These are phyloP conservation scores for Centroberyx gerrardi DNA, from an alignment of 2,797 vertebrate genomes.

Conservation along the genomic window DNA sequence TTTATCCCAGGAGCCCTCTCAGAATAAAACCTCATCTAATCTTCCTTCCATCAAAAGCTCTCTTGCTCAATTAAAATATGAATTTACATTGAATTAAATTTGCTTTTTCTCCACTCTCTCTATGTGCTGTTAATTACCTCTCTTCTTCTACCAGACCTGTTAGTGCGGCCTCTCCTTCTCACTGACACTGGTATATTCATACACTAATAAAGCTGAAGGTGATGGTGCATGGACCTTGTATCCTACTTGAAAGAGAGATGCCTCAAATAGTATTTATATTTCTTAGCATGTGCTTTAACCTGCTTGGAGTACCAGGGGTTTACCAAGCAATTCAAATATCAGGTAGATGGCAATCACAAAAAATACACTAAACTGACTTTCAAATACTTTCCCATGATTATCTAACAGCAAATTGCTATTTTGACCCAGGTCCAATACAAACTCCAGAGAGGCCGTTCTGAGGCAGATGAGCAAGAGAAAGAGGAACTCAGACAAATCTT, in stretches of 20 bases:
- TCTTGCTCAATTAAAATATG: slow-evolving; percentile 46
- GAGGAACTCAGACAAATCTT: neutral
- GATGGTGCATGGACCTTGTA: no score
- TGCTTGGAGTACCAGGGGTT: no score
- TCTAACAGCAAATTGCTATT: neutral
- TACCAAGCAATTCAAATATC: slow-evolving; percentile 1
- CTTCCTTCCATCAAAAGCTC: slow-evolving; percentile 31
- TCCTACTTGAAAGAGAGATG: no score
- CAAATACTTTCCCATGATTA: neutral
- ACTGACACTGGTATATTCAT: neutral
- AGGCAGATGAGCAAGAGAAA: neutral
- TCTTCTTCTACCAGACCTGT: slow-evolving; percentile 11
- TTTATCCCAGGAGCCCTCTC: slow-evolving; percentile 30
- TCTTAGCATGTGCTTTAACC: no score
- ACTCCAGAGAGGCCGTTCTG: neutral
- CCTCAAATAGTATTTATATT: no score
- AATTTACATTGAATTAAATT: slow-evolving; percentile 44
- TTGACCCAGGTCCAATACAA: neutral
- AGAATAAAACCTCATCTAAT: slow-evolving; percentile 33
- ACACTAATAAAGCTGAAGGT: slow-evolving; percentile 1
- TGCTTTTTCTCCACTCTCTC: slow-evolving; percentile 11
- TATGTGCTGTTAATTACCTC: slow-evolving; percentile 25
- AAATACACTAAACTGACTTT: neutral
- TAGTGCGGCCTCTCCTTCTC: slow-evolving; percentile 9
- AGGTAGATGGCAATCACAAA: slow-evolving; percentile 8